Base-by-base conservation (phyloP, 2,888 invertebrate species). In the Pollenia griseotomentosa region DNA sequence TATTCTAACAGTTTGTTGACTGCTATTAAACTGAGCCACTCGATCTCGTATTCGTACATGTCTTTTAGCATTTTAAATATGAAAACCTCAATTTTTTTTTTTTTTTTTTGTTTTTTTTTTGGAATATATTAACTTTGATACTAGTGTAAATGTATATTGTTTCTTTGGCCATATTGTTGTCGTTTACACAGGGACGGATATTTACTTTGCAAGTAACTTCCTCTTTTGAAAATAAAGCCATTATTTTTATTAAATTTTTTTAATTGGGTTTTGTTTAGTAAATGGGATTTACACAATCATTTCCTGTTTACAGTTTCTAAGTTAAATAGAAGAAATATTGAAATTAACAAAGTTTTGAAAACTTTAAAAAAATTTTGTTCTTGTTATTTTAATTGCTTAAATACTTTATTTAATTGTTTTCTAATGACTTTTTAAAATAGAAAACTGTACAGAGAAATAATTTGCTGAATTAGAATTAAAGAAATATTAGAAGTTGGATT, bases 1-100 rank as follows among this genome's bases (percentile, higher is more conserved):
- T 83, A 65, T 78, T 71, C 42, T 59, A 66, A 63, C 19, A 78
- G 83, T 83, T 71, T 78, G 77, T 83, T 77, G 83, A 73, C 63
- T 71, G 55, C 40, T 16, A 40, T 19, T 77, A 44, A 70, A 81
- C 55, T 57, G 40, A 66, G 51, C 46, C 8, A 11, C 23, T 40
- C 42, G 33, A 16, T 23, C 59, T 10, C n/a, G 23, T 16, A 51
- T 14, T 53, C 19, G n/a, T 77, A 55, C 5, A 59, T 71, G 44
- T 16, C 55, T 57, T 73, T n/a, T 66, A 19, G 6, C 14, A 48
- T 57, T 74, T 40, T 14, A 19, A n/a, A 51, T 48, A 73, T 65
- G 63, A 53, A 70, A 71, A 80, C 3, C 12, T 14, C 16, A 46
- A 23, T 73, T 40, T 53, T 14, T 33, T 1, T 12, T 12, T 59